phyloP scores from a whole-genome alignment of 2,888 invertebrate species.

The Octodonta nipae region DNA sequence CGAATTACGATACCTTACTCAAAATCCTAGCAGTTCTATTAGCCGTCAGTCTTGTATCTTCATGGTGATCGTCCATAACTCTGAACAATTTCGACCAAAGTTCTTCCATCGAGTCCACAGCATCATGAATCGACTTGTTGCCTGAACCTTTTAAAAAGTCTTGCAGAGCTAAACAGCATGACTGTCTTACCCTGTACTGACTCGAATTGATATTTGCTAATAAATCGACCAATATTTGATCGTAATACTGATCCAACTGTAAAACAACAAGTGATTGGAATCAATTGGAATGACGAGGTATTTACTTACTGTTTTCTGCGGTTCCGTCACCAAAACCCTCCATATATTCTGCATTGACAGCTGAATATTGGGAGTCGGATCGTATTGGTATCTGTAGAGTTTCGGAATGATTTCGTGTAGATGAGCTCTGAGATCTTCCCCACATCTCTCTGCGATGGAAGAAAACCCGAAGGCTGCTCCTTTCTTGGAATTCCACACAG shows the following conservation, averaged over 20 bases:
- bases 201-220: constrained; percentile 65
- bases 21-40: constrained; percentile 55
- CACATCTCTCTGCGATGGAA: constrained; percentile 70
- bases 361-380: constrained; percentile 84
- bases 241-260: constrained; percentile 67
- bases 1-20: constrained; percentile 56
- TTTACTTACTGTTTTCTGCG: constrained; percentile 60
- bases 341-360: constrained; percentile 89
- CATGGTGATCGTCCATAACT: constrained; percentile 91
- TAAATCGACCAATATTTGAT: constrained; percentile 69
- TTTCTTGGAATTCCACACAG: constrained; percentile 87
- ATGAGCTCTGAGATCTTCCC: constrained; percentile 68
- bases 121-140: constrained; percentile 33
- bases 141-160: constrained; percentile 61
- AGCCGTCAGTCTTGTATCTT: constrained; percentile 66
- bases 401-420: constrained; percentile 77
- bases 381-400: constrained; percentile 81
- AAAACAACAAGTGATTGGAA: constrained; percentile 12
- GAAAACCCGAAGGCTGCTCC: constrained; percentile 90
- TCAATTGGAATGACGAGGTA: neutral
- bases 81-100: constrained; percentile 75
- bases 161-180: constrained; percentile 75
- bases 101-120: constrained; percentile 38
- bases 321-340: constrained; percentile 77
- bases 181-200: constrained; percentile 83